Evolutionary conservation across 2,113 vertebrate genomes (phyloP), one percentile per base, ranked within the genome.

Genomic region (Psilopogon haemacephalus): DNA sequence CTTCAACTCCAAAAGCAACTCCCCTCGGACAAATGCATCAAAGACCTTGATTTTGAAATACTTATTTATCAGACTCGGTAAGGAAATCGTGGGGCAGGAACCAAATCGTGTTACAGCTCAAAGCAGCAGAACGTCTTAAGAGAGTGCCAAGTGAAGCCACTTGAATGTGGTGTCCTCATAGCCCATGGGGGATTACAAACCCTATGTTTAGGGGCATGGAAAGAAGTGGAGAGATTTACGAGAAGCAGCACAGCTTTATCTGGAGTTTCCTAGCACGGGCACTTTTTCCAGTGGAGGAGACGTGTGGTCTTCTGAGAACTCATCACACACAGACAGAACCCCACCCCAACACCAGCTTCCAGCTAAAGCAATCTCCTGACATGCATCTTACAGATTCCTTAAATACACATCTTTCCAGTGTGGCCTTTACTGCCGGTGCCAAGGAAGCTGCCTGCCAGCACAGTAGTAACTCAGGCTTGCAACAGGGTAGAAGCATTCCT

Each of bases 361-460:
- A 90, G 76, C 48, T 76, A 54, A 60, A 89, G 75, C 71, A 92
- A 60, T 37, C 46, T 90, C 72, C 58, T 56, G 30, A 71, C 44
- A 38, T 8, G 60, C 15, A 77, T 83, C 54, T 72, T 50, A 40
- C 15, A 67, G 48, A 92, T 60, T 60, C 69, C 69, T 86, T 80
- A 79, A 88, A 88, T 17, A 67, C 52, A 58, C 27, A 37, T 65
- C 56, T 68, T 89, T 63, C 72, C 58, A 33, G 60, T 1, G 27
- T 8, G 75, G 81, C 63, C 50, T 88, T 91, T 86, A 40, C 7
- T 74, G 70, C 13, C 63, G 28, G 32, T 91, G 89, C 84, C 89
- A 91, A 92, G 54, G 24, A 19, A 33, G 71, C 78, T 35, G 67
- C 16, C 91, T 92, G 90, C 58, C 93, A 94, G 72, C 67, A 72